Conservation (phyloP, 35 echinoderm and acorn worm genomes). For the Heliocidaris erythrogramma region DNA sequence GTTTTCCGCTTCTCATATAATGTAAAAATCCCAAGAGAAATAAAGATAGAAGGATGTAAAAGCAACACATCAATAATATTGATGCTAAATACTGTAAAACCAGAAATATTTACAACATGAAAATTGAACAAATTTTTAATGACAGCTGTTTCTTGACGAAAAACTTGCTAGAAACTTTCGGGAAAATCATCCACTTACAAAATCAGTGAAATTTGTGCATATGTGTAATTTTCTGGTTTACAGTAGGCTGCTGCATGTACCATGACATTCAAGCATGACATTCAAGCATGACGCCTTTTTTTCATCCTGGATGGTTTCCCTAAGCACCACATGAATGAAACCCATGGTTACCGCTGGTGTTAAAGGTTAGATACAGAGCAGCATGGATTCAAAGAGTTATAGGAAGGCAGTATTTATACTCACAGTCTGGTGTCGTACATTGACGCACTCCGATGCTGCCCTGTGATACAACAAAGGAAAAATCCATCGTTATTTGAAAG, state of each 20-base stretch:
- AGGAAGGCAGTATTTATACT: background rate
- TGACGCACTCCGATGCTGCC: conserved; percentile 32
- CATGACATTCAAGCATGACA: background rate
- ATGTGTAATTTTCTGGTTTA: too few species aligned
- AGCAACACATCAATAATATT: background rate
- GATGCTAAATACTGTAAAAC: background rate
- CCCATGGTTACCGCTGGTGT: background rate
- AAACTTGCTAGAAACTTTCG: too few species aligned
- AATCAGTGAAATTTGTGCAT: too few species aligned
- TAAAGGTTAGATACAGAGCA: background rate
- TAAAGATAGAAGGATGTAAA: background rate
- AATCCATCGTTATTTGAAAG: background rate
- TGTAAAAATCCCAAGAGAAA: background rate
- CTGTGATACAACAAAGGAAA: conserved; percentile 15
- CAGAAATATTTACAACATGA: too few species aligned
- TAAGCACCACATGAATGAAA: background rate
- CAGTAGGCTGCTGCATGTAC: background rate
- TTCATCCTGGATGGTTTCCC: background rate
- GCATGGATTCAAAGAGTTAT: background rate
- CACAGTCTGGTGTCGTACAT: conserved; percentile 37
- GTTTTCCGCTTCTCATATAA: background rate
- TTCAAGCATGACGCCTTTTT: background rate
- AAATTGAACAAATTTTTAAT: too few species aligned
- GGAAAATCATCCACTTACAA: too few species aligned
- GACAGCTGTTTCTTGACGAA: too few species aligned